Evolutionary conservation across 2,797 vertebrate genomes (phyloP).

Genomic region (Urophycis tenuis): DNA sequence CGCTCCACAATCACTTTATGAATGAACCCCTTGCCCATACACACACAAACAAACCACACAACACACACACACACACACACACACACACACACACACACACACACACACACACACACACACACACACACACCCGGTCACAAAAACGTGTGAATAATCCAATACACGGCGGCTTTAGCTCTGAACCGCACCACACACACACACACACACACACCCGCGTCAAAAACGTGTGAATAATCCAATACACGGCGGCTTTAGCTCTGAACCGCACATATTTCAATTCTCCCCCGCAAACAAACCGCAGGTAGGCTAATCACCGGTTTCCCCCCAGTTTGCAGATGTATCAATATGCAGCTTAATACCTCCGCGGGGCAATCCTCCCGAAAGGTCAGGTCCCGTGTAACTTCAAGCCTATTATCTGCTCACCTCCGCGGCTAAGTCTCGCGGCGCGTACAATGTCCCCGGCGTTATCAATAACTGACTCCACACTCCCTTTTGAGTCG

Average conservation of each 20-base stretch:
- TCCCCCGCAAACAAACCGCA: constrained; percentile 41
- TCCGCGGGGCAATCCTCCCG: constrained; percentile 25
- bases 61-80: too few relatives aligned
- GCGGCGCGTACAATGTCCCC: constrained; percentile 57
- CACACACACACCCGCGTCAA: neutral
- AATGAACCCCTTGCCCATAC: neutral
- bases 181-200: constrained; percentile 23
- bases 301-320: constrained; percentile 44
- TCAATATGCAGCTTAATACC: constrained; percentile 53
- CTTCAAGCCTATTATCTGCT: constrained; percentile 57
- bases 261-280: constrained; percentile 57
- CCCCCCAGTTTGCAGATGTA: constrained; percentile 60
- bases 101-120: neutral
- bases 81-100: neutral
- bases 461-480: constrained; percentile 77
- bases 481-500: constrained; percentile 79
- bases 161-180: constrained; percentile 40
- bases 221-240: constrained; percentile 45
- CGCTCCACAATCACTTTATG: constrained; percentile 33
- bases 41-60: neutral
- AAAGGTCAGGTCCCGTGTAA: constrained; percentile 47
- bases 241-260: constrained; percentile 40
- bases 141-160: constrained; percentile 44
- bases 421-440: neutral
- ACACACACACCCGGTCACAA: neutral